A percentile compares a stretch with the other conserved stretches of the same genome.
Evolutionary conservation across 2,888 invertebrate species (phyloP).

Genomic region (Morpho deidamia): DNA sequence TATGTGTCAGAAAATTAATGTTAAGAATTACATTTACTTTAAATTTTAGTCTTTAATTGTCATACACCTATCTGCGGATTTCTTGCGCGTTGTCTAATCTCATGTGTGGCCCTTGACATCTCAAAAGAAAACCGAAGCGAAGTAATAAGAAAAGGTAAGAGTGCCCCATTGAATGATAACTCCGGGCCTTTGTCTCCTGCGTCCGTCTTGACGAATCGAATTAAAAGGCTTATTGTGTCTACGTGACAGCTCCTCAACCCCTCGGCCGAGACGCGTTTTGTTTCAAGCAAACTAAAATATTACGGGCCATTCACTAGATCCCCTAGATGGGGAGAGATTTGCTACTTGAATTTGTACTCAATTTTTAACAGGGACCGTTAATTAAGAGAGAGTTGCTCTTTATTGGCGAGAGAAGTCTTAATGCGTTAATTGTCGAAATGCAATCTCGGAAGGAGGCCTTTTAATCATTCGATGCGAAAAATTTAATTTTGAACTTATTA

Average conservation of each 20-base stretch:
- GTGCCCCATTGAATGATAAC: constrained; percentile 79
- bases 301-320: constrained; percentile 74
- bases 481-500: constrained; percentile 58
- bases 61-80: constrained; percentile 10
- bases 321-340: constrained; percentile 49
- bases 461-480: constrained; percentile 71
- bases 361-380: constrained; percentile 76
- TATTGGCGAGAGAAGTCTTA: constrained; percentile 72
- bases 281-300: constrained; percentile 78
- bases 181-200: constrained; percentile 69
- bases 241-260: constrained; percentile 69
- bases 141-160: constrained; percentile 77
- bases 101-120: constrained; percentile 45
- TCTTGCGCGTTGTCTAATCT: constrained; percentile 16
- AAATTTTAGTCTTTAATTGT: background rate
- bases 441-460: constrained; percentile 68
- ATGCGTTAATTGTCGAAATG: constrained; percentile 78
- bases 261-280: constrained; percentile 60
- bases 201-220: constrained; percentile 78
- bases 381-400: constrained; percentile 74
- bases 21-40: too few species aligned
- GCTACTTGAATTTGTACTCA: constrained; percentile 78
- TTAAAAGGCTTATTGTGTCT: constrained; percentile 79
- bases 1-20: too few species aligned
- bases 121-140: constrained; percentile 66